Evolutionary conservation across 2,797 vertebrate genomes (phyloP), one percentile per base, ranked within the genome.

Genomic region (Crenichthys baileyi): DNA sequence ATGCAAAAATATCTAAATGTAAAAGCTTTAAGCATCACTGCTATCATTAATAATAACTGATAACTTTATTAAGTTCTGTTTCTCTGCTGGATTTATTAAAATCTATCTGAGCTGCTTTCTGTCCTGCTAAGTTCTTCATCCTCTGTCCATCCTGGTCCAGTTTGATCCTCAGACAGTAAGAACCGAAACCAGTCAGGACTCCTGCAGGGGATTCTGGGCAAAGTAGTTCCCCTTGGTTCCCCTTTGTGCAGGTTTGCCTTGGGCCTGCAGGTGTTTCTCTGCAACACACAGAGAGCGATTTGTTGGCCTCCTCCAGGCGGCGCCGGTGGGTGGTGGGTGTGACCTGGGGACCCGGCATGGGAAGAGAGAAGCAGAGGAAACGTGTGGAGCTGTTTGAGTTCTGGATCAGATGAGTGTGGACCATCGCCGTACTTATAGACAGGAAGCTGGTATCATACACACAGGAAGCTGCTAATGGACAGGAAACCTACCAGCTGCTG

Each of bases 371-470:
- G 53, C 70, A 55, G 51, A 60, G 75, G 67, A 70, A 77, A 48
- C 29, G 51, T 55, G 26, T 53, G 58, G 29, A 12, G n/a, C n/a
- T 24, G 18, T 36, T 11, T 58, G 76, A 70, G 65, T 68, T 70
- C 67, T 72, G 56, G 24, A 39, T 51, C 41, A 9, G 70, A 72
- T 22, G 36, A 26, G 18, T 56, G 22, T 55, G 70, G 53, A 61
- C 31, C 56, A 39, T 51, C 39, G 7, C 51, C 29, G 50, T 63
- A 29, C 63, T 16, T 36, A 60, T 24, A 60, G 41, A 70, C 63
- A 79, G 78, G 78, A 79, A 79, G 44, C 44, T 70, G 41, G 46
- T 75, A 70, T 39, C 72, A 70, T 75, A 70, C 78, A 74, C 26
- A 74, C 72, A 79, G 78, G 78, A 79, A 79, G 78, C 60, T 39